Conservation (phyloP, 2,888 invertebrate genomes). For the Petrolisthes manimaculis region DNA sequence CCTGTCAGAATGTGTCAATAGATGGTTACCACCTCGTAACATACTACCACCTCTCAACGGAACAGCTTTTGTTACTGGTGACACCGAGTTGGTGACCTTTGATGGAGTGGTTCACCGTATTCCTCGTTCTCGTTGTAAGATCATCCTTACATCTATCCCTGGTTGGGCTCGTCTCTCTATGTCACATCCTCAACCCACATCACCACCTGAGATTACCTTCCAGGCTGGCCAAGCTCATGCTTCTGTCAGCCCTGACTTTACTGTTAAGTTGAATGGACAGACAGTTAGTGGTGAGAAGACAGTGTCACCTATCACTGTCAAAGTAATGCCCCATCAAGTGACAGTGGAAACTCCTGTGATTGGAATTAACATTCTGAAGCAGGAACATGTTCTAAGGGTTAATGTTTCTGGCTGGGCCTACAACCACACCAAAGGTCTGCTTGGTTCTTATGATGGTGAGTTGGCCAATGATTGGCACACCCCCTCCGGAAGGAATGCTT, state of each 20-base stretch:
- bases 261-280: constrained; percentile 31
- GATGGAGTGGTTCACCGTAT: constrained; percentile 42
- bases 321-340: constrained; percentile 6
- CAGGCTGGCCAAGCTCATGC: constrained; percentile 16
- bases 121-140: constrained; percentile 40
- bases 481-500: constrained; percentile 26
- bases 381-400: constrained; percentile 29
- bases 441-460: constrained; percentile 40
- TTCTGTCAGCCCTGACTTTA: constrained; percentile 31
- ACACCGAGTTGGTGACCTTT: constrained; percentile 48
- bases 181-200: constrained; percentile 34
- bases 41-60: constrained; percentile 25
- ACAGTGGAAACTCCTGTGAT: constrained; percentile 18
- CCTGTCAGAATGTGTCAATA: neutral
- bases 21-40: neutral
- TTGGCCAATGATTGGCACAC: constrained; percentile 36
- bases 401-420: constrained; percentile 43
- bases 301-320: constrained; percentile 10
- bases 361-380: constrained; percentile 7
- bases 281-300: constrained; percentile 9
- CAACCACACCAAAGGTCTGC: constrained; percentile 33
- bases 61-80: constrained; percentile 38
- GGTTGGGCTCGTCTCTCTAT: constrained; percentile 17
- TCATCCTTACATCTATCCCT: constrained; percentile 22
- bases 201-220: constrained; percentile 22